phyloP scores from a whole-genome alignment of 2,797 vertebrate genomes.

The Xenops minutus region DNA sequence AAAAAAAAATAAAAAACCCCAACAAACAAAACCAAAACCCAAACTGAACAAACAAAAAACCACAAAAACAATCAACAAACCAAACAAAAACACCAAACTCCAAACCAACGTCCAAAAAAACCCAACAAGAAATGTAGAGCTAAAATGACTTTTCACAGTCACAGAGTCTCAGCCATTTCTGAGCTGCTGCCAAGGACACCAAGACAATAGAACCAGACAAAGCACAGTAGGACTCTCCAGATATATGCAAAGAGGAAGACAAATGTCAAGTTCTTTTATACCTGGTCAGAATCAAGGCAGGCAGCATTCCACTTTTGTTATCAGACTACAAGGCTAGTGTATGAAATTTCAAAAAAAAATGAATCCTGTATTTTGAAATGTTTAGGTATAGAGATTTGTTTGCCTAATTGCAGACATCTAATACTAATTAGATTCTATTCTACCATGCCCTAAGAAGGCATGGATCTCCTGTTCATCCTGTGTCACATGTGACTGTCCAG shows the following conservation, averaged over 20 bases:
- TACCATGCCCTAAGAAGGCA: neutral
- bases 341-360: neutral
- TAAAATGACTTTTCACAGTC: neutral
- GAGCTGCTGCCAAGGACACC: neutral
- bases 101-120: neutral
- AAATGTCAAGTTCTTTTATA: neutral
- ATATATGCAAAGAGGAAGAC: neutral
- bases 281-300: neutral
- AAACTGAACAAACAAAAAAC: too few species aligned
- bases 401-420: neutral
- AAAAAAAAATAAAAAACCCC: too few species aligned
- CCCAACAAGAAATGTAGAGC: neutral
- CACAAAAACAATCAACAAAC: too few species aligned
- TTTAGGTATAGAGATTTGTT: neutral
- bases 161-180: neutral
- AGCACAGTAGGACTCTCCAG: neutral
- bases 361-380: neutral
- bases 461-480: neutral
- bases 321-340: neutral
- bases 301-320: neutral
- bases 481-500: neutral
- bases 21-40: neutral
- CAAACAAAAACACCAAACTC: neutral
- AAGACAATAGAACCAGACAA: neutral
- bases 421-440: neutral